These are phyloP conservation scores for Oscheius sp. DNA, from an alignment of 2,888 invertebrate species.

Conservation along the genomic window DNA sequence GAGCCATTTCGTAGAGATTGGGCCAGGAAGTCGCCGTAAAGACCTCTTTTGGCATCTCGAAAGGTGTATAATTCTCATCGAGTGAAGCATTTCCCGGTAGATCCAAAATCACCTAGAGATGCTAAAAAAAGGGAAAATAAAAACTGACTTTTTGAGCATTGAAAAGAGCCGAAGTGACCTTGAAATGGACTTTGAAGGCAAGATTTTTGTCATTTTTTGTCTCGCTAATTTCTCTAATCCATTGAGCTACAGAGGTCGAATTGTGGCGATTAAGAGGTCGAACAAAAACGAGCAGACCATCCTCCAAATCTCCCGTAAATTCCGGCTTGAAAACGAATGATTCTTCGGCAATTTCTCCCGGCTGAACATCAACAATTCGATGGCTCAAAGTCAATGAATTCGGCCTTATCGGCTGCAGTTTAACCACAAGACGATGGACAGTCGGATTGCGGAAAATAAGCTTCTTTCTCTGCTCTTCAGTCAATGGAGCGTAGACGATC, in stretches of 20 bases:
- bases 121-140: too few species aligned
- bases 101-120: too few species aligned
- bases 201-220: not conserved
- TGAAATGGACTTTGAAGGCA: not conserved
- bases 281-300: not conserved
- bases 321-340: slow-evolving; percentile 1
- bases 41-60: not conserved
- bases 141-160: not conserved
- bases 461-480: not conserved
- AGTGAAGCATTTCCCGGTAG: not conserved
- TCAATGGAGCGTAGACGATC: not conserved
- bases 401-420: not conserved
- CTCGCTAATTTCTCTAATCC: not conserved
- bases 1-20: not conserved
- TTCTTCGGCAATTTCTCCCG: not conserved
- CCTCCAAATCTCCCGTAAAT: not conserved
- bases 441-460: not conserved
- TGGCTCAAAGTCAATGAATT: not conserved
- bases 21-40: not conserved
- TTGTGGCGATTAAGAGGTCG: not conserved
- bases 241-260: not conserved
- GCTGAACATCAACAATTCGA: not conserved
- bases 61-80: not conserved
- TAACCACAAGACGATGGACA: not conserved
- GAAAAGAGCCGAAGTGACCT: not conserved